Evolutionary conservation across 2,797 vertebrate species (phyloP), one percentile per base, ranked within the genome.

Genomic region (Peromyscus aztecus): DNA sequence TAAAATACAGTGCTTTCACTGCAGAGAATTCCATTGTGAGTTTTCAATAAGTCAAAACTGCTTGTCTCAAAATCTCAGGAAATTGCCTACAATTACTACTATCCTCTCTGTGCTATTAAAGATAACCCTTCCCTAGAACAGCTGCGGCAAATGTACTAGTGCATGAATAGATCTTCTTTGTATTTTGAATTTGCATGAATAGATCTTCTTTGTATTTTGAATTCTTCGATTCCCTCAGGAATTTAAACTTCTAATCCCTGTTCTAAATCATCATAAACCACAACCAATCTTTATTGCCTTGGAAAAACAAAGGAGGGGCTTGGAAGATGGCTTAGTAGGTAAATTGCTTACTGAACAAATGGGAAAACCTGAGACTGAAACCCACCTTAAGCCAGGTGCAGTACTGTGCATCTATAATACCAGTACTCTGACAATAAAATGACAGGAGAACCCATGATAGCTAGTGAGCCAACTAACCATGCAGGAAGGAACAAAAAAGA

Each of bases 71-170:
- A 59, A 94, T 85, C 49, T 95, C 82, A 91, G 55, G 10, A 95
- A 96, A 83, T 24, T 90, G 23, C 89, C 82, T 92, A 94, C 77
- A 93, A 97, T 92, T 81, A 93, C 46, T 78, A 80, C 24, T 88
- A 92, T 52, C 43, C 34, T 77, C 21, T 34, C 86, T 84, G 40
- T 73, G 69, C 65, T 96, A 3, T 61, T 88, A 61, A 95, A 95
- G 73, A 92, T 55, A 73, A 91, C 49, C 88, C 52, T 89, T 46
- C 76, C 27, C 17, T 40, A 34, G 31, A 73, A 84, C 37, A 73
- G n/a, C 4, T 89, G 55, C 43, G 31, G 87, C 40, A 96, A 95
- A 94, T 37, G 89, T 2, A 76, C 73, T 91, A 88, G 52, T 95
- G 27, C 31, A 73, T n/a, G 19, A 57, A 43, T 17, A 92, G 10